Evolutionary conservation across 2,888 invertebrate species (phyloP).

Genomic region (Phania funesta): DNA sequence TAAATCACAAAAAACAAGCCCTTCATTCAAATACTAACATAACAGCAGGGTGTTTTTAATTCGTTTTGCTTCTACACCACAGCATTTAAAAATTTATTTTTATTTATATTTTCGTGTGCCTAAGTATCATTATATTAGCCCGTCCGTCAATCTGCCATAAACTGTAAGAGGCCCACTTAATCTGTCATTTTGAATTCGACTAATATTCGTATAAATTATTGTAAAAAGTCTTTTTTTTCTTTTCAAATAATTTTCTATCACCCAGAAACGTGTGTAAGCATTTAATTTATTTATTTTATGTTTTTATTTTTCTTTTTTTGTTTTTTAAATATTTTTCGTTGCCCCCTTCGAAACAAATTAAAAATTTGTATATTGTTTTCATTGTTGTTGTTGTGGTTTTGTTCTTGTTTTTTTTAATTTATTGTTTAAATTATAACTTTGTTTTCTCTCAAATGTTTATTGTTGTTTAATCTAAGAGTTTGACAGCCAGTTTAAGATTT

Average conservation of each 20-base stretch:
- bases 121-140: conserved; percentile 40
- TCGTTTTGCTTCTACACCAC: neutral
- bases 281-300: conserved; percentile 36
- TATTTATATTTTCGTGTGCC: neutral
- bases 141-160: conserved; percentile 47
- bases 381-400: conserved; percentile 21
- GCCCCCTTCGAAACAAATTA: conserved; percentile 30
- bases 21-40: no score
- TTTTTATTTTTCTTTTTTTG: conserved; percentile 21
- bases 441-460: conserved; percentile 56
- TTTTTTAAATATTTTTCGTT: conserved; percentile 37
- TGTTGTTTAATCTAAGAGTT: conserved; percentile 61
- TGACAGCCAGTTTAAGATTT: conserved; percentile 63
- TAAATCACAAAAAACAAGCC: no score
- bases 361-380: conserved; percentile 30
- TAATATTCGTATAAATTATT: conserved; percentile 7
- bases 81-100: neutral
- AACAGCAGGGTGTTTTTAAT: neutral
- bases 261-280: conserved; percentile 36
- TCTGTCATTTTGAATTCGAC: conserved; percentile 53
- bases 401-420: conserved; percentile 20
- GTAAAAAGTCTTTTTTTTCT: neutral
- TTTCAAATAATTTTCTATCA: conserved; percentile 12
- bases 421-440: conserved; percentile 55
- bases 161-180: conserved; percentile 62